Evolutionary conservation across 2,888 invertebrate genomes (phyloP).

Genomic region (Agrypnus murinus): DNA sequence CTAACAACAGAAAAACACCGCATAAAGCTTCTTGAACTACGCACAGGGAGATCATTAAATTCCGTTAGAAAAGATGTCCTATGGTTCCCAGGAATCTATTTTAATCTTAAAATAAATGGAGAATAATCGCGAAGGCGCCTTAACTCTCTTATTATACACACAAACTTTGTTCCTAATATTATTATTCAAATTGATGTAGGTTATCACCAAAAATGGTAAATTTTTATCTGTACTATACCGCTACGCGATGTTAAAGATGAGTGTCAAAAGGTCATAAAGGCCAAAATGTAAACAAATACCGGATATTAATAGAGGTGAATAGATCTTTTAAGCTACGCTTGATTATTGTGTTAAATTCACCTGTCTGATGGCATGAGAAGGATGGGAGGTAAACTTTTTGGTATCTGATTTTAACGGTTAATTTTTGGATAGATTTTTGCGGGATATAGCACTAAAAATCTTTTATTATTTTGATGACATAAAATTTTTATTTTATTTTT

Average conservation of each 20-base stretch:
- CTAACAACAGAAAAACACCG: too few relatives aligned
- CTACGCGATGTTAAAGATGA: constrained; percentile 35
- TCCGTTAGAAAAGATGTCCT: constrained; percentile 9
- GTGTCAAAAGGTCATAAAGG: constrained; percentile 45
- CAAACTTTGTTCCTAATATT: not conserved
- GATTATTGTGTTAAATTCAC: constrained; percentile 22
- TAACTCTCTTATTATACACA: too few relatives aligned
- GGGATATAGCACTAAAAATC: too few relatives aligned
- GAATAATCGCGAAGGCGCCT: too few relatives aligned
- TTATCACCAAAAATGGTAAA: constrained; percentile 28
- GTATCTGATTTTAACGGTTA: constrained; percentile 13
- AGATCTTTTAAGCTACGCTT: constrained; percentile 1
- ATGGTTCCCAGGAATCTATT: not conserved
- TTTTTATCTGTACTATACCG: constrained; percentile 34
- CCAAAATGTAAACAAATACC: constrained; percentile 29
- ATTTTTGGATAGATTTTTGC: too few relatives aligned
- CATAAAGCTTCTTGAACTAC: constrained; percentile 17
- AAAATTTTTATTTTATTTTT: too few relatives aligned
- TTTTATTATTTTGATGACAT: too few relatives aligned
- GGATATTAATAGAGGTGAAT: constrained; percentile 28
- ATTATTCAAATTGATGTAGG: constrained; percentile 18
- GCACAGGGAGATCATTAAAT: not conserved
- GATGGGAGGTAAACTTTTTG: not conserved
- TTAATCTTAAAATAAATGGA: not conserved
- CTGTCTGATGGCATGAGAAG: constrained; percentile 2